A percentile compares a stretch with the other conserved stretches of the same genome.
Evolutionary conservation across 2,888 invertebrate species (phyloP).

Genomic region (Salpingus planirostris): DNA sequence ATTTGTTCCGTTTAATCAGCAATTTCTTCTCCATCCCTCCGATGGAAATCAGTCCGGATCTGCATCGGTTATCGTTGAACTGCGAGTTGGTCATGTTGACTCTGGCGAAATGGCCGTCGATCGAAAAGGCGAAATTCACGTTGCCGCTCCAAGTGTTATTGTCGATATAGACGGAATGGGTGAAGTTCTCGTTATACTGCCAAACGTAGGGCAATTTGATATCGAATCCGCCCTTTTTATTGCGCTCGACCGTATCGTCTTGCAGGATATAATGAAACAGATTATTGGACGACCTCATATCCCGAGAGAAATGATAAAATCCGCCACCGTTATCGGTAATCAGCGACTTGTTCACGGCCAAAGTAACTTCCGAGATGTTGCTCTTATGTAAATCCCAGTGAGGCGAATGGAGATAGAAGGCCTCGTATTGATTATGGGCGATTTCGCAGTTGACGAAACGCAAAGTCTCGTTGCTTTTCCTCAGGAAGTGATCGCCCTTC

Average conservation of each 20-base stretch:
- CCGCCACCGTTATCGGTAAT: constrained; percentile 84
- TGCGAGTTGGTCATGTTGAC: constrained; percentile 79
- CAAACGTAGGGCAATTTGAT: constrained; percentile 88
- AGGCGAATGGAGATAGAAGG: constrained; percentile 73
- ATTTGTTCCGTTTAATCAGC: constrained; percentile 69
- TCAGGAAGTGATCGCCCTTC: constrained; percentile 72
- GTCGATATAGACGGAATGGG: constrained; percentile 79
- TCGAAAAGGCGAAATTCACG: constrained; percentile 68
- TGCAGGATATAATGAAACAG: constrained; percentile 90
- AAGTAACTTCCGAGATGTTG: constrained; percentile 82
- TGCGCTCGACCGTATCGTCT: constrained; percentile 78
- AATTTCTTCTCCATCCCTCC: constrained; percentile 96
- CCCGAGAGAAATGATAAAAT: constrained; percentile 81
- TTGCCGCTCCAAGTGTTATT: constrained; percentile 86
- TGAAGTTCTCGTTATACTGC: constrained; percentile 91
- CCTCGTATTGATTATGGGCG: constrained; percentile 70
- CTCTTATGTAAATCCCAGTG: constrained; percentile 78
- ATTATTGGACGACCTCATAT: constrained; percentile 92
- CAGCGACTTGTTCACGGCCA: constrained; percentile 77
- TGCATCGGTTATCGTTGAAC: constrained; percentile 79
- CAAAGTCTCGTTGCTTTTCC: constrained; percentile 82
- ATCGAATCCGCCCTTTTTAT: constrained; percentile 78
- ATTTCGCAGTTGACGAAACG: constrained; percentile 73
- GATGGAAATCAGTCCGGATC: constrained; percentile 67
- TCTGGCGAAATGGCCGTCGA: constrained; percentile 91